Conservation (phyloP, 2,888 invertebrate species). For the Peribatodes rhomboidaria region DNA sequence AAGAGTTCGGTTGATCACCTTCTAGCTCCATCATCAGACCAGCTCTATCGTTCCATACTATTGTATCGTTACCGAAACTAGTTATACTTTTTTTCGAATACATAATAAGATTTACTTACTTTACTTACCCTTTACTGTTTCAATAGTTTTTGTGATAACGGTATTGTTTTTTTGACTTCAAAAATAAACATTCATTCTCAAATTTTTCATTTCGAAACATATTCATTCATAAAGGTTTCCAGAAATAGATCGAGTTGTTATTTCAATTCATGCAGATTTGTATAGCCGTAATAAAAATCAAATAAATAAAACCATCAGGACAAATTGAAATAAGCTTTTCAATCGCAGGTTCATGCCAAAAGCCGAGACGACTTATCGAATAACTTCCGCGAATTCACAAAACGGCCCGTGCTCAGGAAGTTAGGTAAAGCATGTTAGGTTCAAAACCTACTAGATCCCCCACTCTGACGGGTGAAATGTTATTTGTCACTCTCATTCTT, state of each 20-base stretch:
- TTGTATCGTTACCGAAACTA: too few species aligned
- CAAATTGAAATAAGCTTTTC: constrained; percentile 19
- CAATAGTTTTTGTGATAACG: too few species aligned
- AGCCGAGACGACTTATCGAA: constrained; percentile 23
- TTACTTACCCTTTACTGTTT: too few species aligned
- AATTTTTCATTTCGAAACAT: background rate
- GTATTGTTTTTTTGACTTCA: too few species aligned
- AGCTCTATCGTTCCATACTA: too few species aligned
- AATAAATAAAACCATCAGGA: constrained; percentile 10
- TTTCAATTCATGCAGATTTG: constrained; percentile 4
- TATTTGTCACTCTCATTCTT: too few species aligned
- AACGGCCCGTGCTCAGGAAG: constrained; percentile 7
- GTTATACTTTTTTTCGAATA: too few species aligned
- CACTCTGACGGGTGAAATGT: too few species aligned
- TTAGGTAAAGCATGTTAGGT: constrained; percentile 19
- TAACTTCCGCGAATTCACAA: constrained; percentile 17
- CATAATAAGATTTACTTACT: too few species aligned
- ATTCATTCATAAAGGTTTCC: background rate
- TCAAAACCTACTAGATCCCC: background rate
- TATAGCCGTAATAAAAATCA: constrained; percentile 5
- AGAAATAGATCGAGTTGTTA: background rate
- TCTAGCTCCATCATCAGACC: too few species aligned
- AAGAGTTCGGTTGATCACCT: too few species aligned
- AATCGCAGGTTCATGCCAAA: constrained; percentile 3
- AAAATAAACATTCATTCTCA: too few species aligned